Evolutionary conservation across 2,888 invertebrate species (phyloP).

Genomic region (Emmelina monodactyla): DNA sequence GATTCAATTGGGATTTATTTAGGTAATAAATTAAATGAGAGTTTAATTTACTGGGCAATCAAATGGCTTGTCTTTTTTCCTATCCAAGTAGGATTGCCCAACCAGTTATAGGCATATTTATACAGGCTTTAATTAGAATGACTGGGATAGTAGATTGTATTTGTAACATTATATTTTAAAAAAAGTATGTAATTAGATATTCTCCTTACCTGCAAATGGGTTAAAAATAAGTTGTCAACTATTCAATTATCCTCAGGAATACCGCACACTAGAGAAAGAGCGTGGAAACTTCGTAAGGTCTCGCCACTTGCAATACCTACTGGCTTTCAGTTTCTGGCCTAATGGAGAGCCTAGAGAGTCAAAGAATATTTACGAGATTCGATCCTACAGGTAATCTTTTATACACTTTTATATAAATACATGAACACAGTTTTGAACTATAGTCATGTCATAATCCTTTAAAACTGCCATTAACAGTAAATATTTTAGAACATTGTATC

Average conservation of each 20-base stretch:
- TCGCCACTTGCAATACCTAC: conserved; percentile 89
- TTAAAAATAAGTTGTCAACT: too few species aligned
- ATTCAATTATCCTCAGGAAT: conserved; percentile 73
- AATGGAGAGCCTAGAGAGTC: conserved; percentile 74
- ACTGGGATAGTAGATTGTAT: too few species aligned
- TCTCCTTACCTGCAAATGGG: too few species aligned
- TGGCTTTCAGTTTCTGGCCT: conserved; percentile 99
- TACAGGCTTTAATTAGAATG: too few species aligned
- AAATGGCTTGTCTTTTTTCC: too few species aligned
- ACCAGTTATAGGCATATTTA: too few species aligned
- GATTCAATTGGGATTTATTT: too few species aligned
- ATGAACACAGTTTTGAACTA: not conserved
- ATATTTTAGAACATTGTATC: not conserved
- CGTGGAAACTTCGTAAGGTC: conserved; percentile 82
- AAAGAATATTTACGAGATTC: conserved; percentile 92
- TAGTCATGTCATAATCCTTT: not conserved
- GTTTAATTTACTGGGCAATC: too few species aligned
- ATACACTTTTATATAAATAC: not conserved
- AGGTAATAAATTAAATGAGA: too few species aligned
- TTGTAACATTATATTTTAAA: too few species aligned
- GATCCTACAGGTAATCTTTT: conserved; percentile 64
- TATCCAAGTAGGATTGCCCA: too few species aligned
- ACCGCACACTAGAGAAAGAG: conserved; percentile 75
- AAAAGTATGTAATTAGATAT: too few species aligned
- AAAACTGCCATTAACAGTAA: not conserved